phyloP scores from a whole-genome alignment of 64 coral and sea anemone genomes.

The Exaiptasia diaphana region DNA sequence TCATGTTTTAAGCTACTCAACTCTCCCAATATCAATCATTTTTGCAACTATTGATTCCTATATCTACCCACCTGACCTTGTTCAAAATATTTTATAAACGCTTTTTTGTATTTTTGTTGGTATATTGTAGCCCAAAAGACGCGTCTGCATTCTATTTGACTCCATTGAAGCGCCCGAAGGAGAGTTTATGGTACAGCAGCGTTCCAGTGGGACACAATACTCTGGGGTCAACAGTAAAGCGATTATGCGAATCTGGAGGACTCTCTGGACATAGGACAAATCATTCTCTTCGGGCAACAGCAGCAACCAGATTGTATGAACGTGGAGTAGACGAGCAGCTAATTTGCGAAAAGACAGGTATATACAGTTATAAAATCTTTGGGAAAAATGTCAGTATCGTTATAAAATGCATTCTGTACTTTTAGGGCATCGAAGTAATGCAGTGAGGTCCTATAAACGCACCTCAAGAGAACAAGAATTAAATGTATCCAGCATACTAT shows the following conservation, averaged over 20 bases:
- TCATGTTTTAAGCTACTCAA: background rate
- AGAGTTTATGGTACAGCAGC: background rate
- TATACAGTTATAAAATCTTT: background rate
- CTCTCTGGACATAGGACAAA: background rate
- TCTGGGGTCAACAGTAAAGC: background rate
- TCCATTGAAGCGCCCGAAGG: background rate
- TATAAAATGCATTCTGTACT: background rate
- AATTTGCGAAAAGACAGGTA: constrained; percentile 7
- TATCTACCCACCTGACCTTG: too few species aligned
- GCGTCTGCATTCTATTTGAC: background rate
- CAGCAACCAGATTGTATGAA: background rate
- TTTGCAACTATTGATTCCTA: too few species aligned
- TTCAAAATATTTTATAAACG: too few species aligned
- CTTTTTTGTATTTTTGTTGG: too few species aligned
- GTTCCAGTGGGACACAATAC: constrained; percentile 3
- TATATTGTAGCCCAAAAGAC: too few species aligned
- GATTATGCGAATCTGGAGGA: background rate
- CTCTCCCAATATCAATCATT: too few species aligned
- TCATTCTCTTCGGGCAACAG: background rate
- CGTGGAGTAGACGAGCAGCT: background rate
- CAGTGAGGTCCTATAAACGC: background rate
- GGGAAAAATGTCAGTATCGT: background rate
- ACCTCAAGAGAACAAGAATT: background rate
- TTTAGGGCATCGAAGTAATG: constrained; percentile 5
- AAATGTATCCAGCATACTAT: background rate